These are phyloP conservation scores for Asobara japonica DNA, from an alignment of 1,140 invertebrate species.

Conservation along the genomic window DNA sequence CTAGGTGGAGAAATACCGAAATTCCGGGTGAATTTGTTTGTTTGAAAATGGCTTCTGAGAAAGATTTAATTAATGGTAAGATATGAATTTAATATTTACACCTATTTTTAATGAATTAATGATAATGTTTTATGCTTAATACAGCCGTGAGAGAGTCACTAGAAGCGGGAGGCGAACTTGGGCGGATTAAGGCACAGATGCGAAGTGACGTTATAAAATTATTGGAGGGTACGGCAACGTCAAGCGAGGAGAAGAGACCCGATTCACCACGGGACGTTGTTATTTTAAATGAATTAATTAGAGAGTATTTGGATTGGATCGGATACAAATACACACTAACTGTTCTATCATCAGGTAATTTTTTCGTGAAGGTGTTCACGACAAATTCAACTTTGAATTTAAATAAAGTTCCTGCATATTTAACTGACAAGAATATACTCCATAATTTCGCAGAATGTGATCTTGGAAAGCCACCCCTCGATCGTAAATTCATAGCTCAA, in stretches of 20 bases:
- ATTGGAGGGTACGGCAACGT: constrained; percentile 51
- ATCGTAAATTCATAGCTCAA: constrained; percentile 54
- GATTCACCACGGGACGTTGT: constrained; percentile 54
- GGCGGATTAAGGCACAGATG: constrained; percentile 63
- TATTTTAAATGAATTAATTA: constrained; percentile 63
- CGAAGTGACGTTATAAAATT: constrained; percentile 61
- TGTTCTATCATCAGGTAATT: constrained; percentile 59
- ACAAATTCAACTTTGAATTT: constrained; percentile 11
- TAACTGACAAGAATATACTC: too few relatives aligned
- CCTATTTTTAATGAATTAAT: not conserved
- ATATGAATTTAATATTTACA: constrained; percentile 18
- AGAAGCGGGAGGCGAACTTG: constrained; percentile 57
- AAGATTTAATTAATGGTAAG: constrained; percentile 61
- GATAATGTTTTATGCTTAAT: constrained; percentile 23
- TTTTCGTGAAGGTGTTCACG: too few relatives aligned
- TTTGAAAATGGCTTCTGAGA: constrained; percentile 55
- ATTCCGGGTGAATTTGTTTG: not conserved
- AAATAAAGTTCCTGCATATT: constrained; percentile 36
- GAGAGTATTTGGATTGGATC: constrained; percentile 67
- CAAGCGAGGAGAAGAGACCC: constrained; percentile 45
- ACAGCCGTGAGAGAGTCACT: constrained; percentile 63
- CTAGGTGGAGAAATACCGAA: not conserved
- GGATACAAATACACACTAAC: constrained; percentile 63
- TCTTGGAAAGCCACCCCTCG: constrained; percentile 57
- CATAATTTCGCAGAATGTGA: constrained; percentile 56